phyloP scores from a whole-genome alignment of 2,797 vertebrate species.

The Galagoides demidoff region DNA sequence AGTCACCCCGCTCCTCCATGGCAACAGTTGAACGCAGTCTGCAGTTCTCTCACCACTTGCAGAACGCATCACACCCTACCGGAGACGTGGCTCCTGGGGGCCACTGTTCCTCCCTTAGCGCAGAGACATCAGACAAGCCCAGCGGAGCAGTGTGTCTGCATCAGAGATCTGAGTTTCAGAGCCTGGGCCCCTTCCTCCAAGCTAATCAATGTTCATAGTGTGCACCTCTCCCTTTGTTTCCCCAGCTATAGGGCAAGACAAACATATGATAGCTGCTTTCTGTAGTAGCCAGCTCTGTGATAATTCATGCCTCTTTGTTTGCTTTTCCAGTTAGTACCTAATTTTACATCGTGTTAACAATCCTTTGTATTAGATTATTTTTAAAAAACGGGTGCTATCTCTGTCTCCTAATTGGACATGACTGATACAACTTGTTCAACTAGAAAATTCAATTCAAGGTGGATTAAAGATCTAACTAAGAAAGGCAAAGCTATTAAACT shows the following conservation, averaged over 20 bases:
- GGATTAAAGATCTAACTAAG: background rate
- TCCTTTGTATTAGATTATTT: background rate
- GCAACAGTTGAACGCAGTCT: background rate
- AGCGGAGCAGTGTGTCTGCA: accelerated
- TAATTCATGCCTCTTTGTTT: background rate
- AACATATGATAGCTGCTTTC: background rate
- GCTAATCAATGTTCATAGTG: background rate
- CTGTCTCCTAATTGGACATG: background rate
- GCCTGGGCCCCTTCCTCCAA: background rate
- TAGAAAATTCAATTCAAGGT: conserved; percentile 3
- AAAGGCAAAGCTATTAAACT: background rate
- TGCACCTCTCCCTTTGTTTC: background rate
- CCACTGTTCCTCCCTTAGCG: background rate
- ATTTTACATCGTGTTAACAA: background rate
- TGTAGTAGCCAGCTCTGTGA: background rate
- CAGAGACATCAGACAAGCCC: background rate
- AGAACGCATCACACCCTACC: background rate
- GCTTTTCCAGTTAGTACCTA: background rate
- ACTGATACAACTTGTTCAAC: background rate
- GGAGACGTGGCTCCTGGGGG: background rate
- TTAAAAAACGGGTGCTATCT: background rate
- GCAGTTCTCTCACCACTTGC: background rate
- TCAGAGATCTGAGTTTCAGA: background rate
- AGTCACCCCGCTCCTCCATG: background rate
- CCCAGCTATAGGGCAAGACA: background rate